Percentiles rank a stretch among this genome's conserved stretches.
phyloP scores from a whole-genome alignment of 1,140 invertebrate genomes.

The Eulimnadia texana region DNA sequence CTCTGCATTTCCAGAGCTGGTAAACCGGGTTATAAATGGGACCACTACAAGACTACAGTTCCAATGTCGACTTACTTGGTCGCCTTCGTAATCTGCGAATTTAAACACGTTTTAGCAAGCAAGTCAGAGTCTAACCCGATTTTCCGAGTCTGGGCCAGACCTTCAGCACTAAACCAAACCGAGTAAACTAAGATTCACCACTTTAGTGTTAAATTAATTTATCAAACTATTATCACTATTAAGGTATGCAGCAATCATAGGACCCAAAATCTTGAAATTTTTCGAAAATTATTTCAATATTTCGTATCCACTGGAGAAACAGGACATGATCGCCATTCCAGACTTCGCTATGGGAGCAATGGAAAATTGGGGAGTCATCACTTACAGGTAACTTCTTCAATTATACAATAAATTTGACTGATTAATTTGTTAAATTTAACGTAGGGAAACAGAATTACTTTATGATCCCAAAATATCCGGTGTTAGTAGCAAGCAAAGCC shows the following conservation, averaged over 20 bases:
- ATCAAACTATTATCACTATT: background rate
- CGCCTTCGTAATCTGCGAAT: constrained; percentile 39
- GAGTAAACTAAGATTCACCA: constrained; percentile 35
- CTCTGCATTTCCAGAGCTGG: constrained; percentile 21
- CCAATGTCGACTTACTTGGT: constrained; percentile 43
- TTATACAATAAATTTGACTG: constrained; percentile 22
- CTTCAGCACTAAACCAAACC: constrained; percentile 28
- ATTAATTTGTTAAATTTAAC: constrained; percentile 18
- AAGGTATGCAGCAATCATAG: constrained; percentile 56
- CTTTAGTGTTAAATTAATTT: constrained; percentile 20
- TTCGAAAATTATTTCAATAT: constrained; percentile 75
- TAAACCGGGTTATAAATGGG: constrained; percentile 26
- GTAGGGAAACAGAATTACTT: constrained; percentile 35
- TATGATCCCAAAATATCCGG: constrained; percentile 25
- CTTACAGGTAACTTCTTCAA: constrained; percentile 49
- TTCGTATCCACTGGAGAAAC: constrained; percentile 62
- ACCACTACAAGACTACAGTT: constrained; percentile 30
- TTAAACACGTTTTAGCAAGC: constrained; percentile 30
- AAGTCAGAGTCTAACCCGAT: constrained; percentile 30
- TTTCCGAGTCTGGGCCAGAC: constrained; percentile 10
- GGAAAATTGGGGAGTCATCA: constrained; percentile 82
- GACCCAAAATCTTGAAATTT: constrained; percentile 61
- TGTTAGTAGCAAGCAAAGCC: constrained; percentile 17
- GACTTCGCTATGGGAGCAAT: constrained; percentile 76
- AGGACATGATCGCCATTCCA: constrained; percentile 78